Conservation (phyloP, 1,140 invertebrate species). For the Semibalanus balanoides region DNA sequence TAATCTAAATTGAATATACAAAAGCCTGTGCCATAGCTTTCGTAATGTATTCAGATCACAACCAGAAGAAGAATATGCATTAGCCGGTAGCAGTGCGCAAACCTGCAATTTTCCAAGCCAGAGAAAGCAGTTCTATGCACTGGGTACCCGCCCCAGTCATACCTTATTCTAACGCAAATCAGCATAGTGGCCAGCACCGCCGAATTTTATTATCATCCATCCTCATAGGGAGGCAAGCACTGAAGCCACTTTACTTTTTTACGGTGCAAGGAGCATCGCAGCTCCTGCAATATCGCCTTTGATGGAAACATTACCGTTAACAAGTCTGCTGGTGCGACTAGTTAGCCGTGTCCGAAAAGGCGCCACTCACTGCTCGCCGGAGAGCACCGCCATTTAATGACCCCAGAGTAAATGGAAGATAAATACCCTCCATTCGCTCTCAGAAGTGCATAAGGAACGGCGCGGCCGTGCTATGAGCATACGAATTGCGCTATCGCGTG, state of each 20-base stretch:
- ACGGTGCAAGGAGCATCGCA: neutral
- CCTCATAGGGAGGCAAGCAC: neutral
- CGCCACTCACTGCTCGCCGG: too few species aligned
- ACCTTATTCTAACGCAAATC: neutral
- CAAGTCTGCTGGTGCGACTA: neutral
- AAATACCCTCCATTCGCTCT: neutral
- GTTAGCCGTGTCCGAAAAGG: neutral
- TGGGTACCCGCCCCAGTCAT: neutral
- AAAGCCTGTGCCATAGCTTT: too few species aligned
- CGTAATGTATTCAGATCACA: too few species aligned
- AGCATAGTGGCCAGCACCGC: neutral
- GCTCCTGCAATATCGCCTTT: neutral
- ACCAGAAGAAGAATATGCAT: too few species aligned
- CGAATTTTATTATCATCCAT: neutral
- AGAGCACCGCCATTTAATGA: neutral
- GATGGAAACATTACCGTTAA: slow-evolving; percentile 1
- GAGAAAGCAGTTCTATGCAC: too few species aligned
- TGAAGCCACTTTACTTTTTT: neutral
- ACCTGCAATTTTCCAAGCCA: too few species aligned
- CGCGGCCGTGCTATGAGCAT: neutral
- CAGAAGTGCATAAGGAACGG: neutral
- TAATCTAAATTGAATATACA: too few species aligned
- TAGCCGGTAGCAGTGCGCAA: too few species aligned
- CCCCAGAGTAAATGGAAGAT: neutral
- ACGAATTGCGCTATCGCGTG: neutral